Evolutionary conservation across 2,797 vertebrate species (phyloP).

Genomic region (Ctenosaura bakeri): DNA sequence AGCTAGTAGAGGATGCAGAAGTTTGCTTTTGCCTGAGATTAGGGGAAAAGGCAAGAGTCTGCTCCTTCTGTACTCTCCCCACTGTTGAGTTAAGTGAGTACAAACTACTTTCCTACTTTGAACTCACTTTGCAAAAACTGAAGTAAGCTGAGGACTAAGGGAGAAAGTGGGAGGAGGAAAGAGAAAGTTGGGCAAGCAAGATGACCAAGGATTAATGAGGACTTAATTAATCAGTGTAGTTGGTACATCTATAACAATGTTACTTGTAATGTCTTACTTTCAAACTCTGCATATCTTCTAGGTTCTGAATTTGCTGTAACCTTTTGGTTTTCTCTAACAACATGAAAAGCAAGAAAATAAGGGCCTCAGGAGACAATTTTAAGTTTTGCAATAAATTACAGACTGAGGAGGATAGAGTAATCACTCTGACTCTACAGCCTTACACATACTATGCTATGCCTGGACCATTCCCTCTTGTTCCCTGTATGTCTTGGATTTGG

Average conservation of each 20-base stretch:
- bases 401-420: neutral
- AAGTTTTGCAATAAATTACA: constrained; percentile 14
- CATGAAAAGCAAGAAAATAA: neutral
- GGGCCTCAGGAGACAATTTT: neutral
- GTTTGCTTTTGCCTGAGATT: no score
- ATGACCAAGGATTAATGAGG: no score
- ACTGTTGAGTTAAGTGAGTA: no score
- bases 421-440: neutral
- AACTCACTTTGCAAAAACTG: neutral
- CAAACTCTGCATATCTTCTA: no score
- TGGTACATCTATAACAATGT: no score
- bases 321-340: neutral
- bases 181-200: neutral
- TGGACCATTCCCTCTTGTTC: neutral
- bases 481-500: neutral
- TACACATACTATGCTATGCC: neutral
- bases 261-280: no score
- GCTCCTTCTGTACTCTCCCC: no score
- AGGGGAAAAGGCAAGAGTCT: no score
- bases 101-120: neutral
- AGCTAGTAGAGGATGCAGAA: no score
- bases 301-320: neutral
- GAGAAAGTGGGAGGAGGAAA: neutral
- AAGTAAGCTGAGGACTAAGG: neutral
- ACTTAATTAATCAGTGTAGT: no score